These are phyloP conservation scores for Drosophila meridiana DNA, from an alignment of 2,888 invertebrate genomes.

Conservation along the genomic window DNA sequence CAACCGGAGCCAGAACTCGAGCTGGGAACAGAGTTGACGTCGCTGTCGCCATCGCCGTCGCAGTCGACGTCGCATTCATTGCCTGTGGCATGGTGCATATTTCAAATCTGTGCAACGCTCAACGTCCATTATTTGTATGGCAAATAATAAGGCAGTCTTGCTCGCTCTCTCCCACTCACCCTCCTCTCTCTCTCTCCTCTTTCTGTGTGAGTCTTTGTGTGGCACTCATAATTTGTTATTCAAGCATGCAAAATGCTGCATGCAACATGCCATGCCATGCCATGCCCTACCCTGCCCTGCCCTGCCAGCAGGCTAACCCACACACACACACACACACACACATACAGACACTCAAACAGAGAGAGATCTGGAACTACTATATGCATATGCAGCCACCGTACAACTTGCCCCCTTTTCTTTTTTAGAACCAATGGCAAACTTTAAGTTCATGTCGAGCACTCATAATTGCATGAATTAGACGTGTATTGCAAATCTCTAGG, in stretches of 20 bases:
- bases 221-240: conserved; percentile 80
- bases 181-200: conserved; percentile 11
- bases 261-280: conserved; percentile 71
- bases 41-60: conserved; percentile 6
- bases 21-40: conserved; percentile 11
- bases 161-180: not conserved
- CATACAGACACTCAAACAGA: conserved; percentile 3
- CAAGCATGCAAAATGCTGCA: conserved; percentile 81
- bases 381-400: conserved; percentile 60
- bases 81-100: conserved; percentile 60
- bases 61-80: conserved; percentile 13
- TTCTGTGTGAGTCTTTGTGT: conserved; percentile 63
- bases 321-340: conserved; percentile 25
- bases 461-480: conserved; percentile 66
- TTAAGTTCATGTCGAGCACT: conserved; percentile 62
- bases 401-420: conserved; percentile 46
- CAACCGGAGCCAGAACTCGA: conserved; percentile 46
- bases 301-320: conserved; percentile 33
- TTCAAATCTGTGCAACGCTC: conserved; percentile 73
- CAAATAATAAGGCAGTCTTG: conserved; percentile 68
- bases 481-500: conserved; percentile 54
- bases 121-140: conserved; percentile 76
- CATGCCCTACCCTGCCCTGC: conserved; percentile 61
- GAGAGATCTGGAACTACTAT: conserved; percentile 26
- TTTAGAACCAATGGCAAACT: conserved; percentile 40